phyloP scores from a whole-genome alignment of 2,797 vertebrate species.

The Leptatherina wallacei region DNA sequence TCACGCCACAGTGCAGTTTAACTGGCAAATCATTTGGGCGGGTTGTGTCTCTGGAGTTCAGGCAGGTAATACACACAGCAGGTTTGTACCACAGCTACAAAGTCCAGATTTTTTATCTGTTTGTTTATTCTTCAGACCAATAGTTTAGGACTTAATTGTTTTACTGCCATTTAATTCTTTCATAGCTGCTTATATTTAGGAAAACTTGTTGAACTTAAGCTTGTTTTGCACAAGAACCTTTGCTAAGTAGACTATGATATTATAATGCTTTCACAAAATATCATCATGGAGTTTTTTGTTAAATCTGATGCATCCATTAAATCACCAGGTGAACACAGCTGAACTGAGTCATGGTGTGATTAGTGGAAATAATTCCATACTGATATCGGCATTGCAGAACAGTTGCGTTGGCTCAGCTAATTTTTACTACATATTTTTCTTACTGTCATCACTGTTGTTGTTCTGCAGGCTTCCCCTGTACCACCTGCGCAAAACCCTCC shows the following conservation, averaged over 20 bases:
- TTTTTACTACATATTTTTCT: constrained; percentile 5
- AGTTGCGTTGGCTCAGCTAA: not conserved
- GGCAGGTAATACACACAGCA: not conserved
- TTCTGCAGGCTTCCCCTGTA: constrained; percentile 88
- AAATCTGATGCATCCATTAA: not conserved
- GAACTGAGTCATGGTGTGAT: not conserved
- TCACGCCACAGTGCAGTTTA: not conserved
- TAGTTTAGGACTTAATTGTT: too few relatives aligned
- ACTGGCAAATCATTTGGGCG: not conserved
- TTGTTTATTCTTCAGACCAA: too few relatives aligned
- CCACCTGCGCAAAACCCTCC: constrained; percentile 90
- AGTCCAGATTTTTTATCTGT: not conserved
- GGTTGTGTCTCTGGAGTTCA: not conserved
- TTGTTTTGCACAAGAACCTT: too few relatives aligned
- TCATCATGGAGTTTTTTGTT: not conserved
- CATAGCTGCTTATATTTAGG: too few relatives aligned
- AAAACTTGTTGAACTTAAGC: too few relatives aligned
- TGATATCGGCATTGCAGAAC: not conserved
- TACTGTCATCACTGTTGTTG: constrained; percentile 2
- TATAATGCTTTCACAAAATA: too few relatives aligned
- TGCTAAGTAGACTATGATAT: too few relatives aligned
- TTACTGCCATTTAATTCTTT: too few relatives aligned
- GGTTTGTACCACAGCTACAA: not conserved
- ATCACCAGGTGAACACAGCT: not conserved
- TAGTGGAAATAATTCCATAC: not conserved